Percentiles rank a stretch among this genome's conserved stretches.
phyloP scores from a whole-genome alignment of 1,140 invertebrate species.

The Drosophila erecta region DNA sequence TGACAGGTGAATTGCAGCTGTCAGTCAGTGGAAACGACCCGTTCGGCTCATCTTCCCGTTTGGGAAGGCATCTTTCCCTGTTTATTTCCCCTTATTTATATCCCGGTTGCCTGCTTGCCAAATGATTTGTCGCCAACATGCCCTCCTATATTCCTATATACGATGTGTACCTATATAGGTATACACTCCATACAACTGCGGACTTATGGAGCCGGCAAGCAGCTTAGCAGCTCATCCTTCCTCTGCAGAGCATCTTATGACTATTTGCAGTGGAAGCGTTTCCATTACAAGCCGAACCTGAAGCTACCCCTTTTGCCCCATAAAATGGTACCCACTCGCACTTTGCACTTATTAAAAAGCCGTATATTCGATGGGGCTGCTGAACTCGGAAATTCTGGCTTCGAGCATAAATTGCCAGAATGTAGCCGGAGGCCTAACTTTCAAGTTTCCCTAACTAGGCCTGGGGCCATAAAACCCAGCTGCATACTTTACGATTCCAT shows the following conservation, averaged over 20 bases:
- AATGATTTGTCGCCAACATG: conserved; percentile 49
- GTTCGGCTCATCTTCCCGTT: conserved; percentile 27
- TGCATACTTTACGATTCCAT: conserved; percentile 72
- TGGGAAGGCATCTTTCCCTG: conserved; percentile 14
- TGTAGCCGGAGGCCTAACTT: conserved; percentile 63
- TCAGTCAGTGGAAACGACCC: conserved; percentile 54
- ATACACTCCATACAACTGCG: not conserved
- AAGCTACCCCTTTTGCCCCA: conserved; percentile 9
- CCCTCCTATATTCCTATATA: not conserved
- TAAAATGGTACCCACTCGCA: conserved; percentile 66
- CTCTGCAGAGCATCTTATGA: conserved; percentile 22
- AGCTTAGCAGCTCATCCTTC: conserved; percentile 54
- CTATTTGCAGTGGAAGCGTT: conserved; percentile 41
- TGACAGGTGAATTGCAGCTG: conserved; percentile 81
- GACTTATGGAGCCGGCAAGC: conserved; percentile 34
- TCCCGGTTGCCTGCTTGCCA: conserved; percentile 25
- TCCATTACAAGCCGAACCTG: conserved; percentile 16
- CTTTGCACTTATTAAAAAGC: conserved; percentile 82
- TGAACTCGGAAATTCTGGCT: conserved; percentile 19
- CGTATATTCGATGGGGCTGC: conserved; percentile 57
- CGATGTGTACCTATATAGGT: not conserved
- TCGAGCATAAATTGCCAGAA: conserved; percentile 68
- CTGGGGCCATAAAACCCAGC: conserved; percentile 73
- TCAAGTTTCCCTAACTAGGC: conserved; percentile 64
- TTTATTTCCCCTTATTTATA: not conserved